Evolutionary conservation across 2,797 vertebrate species (phyloP), one percentile per base, ranked within the genome.

Genomic region (Xenopus petersii): DNA sequence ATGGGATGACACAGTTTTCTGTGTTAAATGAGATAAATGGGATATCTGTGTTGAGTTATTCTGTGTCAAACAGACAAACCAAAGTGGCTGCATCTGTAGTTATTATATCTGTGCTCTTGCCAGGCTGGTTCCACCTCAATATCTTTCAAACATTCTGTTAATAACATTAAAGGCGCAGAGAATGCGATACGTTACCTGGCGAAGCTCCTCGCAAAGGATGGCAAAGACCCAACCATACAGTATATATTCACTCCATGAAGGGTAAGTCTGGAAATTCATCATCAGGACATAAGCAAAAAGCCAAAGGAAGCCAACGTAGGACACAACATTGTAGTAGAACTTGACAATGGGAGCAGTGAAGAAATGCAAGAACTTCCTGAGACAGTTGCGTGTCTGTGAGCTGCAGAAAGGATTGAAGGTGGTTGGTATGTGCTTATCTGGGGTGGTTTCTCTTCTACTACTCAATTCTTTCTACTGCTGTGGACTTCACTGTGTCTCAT

Each of bases 281-380:
- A 93, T 90, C 69, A 94, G 81, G 72, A 94, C 91, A 70, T 89
- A 83, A 11, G 92, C 89, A 17, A 90, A 94, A 51, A 94, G 88
- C 80, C 88, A 83, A 74, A 94, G 88, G 87, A 94, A 94, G 71
- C 87, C 88, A 0, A 93, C 91, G 80, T 94, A 94, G 8, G 88
- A 92, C 60, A 89, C 83, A 0, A 94, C 91, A 47, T 88, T 94
- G 88, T 87, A 89, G 85, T 92, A 94, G 77, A 94, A 94, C 84
- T 92, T 93, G 58, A 81, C 72, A 49, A 78, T 56, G 1, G 83
- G 81, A 8, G 83, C 75, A 4, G 55, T 75, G 64, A 70, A 81
- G 70, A 83, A 83, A 26, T 49, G 48, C 26, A 46, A 36, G 33
- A 82, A 51, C 33, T 80, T 85, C 64, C 81, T 85, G 70, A 83